Base-by-base conservation (phyloP, 2,797 vertebrate genomes). In the Channallabes apus region DNA sequence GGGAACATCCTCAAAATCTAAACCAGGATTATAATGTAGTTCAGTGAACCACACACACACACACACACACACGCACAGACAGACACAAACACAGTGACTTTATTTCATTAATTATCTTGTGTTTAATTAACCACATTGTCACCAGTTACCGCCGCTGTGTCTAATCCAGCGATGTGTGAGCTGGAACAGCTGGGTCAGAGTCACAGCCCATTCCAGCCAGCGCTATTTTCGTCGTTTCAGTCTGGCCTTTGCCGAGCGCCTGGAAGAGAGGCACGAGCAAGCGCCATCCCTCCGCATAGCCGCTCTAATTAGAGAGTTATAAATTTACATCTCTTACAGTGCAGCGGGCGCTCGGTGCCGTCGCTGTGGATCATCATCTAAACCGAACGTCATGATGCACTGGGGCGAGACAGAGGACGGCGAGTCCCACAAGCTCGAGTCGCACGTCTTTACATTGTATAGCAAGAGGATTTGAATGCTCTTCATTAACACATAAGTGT, bases 301-400 rank as follows among this genome's bases (percentile, higher is more conserved):
- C 41, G 29, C 54, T 75, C 68, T 80, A 85, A 86, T 88, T 72
- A 86, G 71, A 86, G 79, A 67, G 61, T 67, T 81, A 81, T 67
- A 81, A 24, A 81, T 65, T 27, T 80, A 65, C 78, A 80, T 80
- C 62, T 67, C n/a, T 81, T 67, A 81, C 41, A 32, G 41, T 67
- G 61, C 62, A 32, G 79, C 41, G 35, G 35, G 58, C 59, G 15
- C 35, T 80, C 78, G n/a, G 38, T 46, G 62, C 79, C 51, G n/a
- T 27, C 62, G 5, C 29, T 15, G 4, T 3, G 17, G 73, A 17
- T 32, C 73, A 56, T 20, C 72, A 76, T 20, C 56, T n/a, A 15
- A 35, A 5, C 1, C 6, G 12, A 15, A 38, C 22, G 14, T 38
- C 32, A 32, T 61, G 8, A 32, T 11, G 41, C 41, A 54, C 18